These are phyloP conservation scores for Eupeodes luniger DNA, from an alignment of 2,888 invertebrate species.

Conservation along the genomic window DNA sequence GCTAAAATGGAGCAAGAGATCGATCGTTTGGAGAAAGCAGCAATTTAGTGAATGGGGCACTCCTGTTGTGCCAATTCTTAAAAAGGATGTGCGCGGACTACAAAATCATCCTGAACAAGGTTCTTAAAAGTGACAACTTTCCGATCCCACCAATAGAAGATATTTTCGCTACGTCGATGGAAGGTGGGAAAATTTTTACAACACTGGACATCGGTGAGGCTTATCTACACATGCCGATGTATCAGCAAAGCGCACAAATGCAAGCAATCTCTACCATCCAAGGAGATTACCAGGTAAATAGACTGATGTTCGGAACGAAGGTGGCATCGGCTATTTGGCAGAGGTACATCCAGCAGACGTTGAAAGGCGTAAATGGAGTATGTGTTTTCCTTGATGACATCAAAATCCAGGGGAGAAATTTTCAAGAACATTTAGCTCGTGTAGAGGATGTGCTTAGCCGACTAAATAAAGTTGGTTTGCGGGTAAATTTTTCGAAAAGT, in stretches of 20 bases:
- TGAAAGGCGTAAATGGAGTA: constrained; percentile 25
- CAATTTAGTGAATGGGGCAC: constrained; percentile 58
- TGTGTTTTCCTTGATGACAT: constrained; percentile 47
- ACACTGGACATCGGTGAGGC: constrained; percentile 48
- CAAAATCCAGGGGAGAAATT: constrained; percentile 29
- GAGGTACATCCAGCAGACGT: constrained; percentile 33
- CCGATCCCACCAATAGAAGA: constrained; percentile 37
- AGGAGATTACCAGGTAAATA: constrained; percentile 32
- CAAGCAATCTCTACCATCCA: constrained; percentile 36
- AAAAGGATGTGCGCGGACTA: constrained; percentile 50
- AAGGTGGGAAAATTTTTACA: constrained; percentile 45
- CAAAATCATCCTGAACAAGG: constrained; percentile 40
- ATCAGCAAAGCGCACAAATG: constrained; percentile 30
- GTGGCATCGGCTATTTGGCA: constrained; percentile 52
- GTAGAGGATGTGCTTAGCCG: constrained; percentile 17
- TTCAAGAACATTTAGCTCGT: constrained; percentile 21
- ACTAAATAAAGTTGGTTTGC: constrained; percentile 66
- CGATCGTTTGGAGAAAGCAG: constrained; percentile 33
- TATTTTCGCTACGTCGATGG: constrained; percentile 45
- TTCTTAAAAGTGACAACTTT: constrained; percentile 33
- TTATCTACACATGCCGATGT: constrained; percentile 50
- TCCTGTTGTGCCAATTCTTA: constrained; percentile 37
- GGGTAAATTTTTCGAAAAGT: constrained; percentile 72
- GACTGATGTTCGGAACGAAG: constrained; percentile 42
- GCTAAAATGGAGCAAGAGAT: constrained; percentile 43